phyloP scores from a whole-genome alignment of 2,797 vertebrate species.

The Alcedo atthis region DNA sequence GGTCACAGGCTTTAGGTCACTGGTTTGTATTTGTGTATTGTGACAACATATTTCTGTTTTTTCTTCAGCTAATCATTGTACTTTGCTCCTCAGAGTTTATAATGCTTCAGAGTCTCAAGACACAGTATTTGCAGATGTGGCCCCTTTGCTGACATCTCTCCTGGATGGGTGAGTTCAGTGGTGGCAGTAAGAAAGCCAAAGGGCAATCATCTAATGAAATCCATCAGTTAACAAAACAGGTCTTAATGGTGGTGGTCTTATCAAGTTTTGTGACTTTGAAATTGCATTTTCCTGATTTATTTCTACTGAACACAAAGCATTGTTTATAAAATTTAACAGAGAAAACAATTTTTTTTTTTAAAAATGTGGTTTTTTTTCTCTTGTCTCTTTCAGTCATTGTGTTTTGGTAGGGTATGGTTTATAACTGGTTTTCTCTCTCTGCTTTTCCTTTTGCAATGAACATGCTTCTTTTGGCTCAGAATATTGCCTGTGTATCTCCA shows the following conservation, averaged over 20 bases:
- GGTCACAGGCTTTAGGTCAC: background rate
- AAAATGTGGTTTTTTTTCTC: background rate
- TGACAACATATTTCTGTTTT: background rate
- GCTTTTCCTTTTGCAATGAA: background rate
- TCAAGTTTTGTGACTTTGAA: background rate
- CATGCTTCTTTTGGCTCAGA: background rate
- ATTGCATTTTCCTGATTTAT: background rate
- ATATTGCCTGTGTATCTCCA: background rate
- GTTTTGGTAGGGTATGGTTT: background rate
- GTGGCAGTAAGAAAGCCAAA: background rate
- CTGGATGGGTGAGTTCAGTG: conserved; percentile 84
- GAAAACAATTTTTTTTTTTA: background rate
- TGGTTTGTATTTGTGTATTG: background rate
- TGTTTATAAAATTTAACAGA: background rate
- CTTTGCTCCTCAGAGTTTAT: conserved; percentile 79
- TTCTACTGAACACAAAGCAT: background rate
- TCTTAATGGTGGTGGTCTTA: background rate
- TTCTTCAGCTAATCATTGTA: background rate
- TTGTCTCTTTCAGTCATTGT: background rate
- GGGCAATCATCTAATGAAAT: background rate
- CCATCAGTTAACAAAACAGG: background rate
- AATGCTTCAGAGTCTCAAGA: conserved; percentile 81
- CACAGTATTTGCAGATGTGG: conserved; percentile 83
- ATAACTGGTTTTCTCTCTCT: background rate
- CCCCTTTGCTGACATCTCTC: conserved; percentile 85